phyloP scores from a whole-genome alignment of 2,113 vertebrate genomes.

The Carassius auratus region DNA sequence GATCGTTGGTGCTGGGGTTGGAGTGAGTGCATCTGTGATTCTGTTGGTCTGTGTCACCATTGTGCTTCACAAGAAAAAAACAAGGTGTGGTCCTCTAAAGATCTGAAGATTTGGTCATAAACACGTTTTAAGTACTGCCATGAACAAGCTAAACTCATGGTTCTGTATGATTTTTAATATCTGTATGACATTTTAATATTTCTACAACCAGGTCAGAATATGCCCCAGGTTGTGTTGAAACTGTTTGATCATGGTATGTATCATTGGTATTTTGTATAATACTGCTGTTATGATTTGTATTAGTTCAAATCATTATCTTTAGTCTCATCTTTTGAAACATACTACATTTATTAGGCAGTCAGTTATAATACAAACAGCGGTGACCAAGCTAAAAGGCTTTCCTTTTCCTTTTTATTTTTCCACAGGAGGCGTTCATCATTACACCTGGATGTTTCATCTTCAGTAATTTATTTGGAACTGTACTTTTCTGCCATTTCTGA shows the following conservation, averaged over 20 bases:
- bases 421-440: not conserved
- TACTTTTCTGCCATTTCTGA: not conserved
- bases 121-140: not conserved
- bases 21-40: not conserved
- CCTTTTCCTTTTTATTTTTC: not conserved
- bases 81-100: not conserved
- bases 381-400: not conserved
- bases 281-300: not conserved
- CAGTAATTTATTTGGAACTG: not conserved
- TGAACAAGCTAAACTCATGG: not conserved
- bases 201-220: not conserved
- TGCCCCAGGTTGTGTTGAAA: not conserved
- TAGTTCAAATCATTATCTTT: not conserved
- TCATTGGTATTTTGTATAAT: not conserved
- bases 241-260: not conserved
- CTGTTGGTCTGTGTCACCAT: not conserved
- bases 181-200: too few relatives aligned
- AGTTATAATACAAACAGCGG: not conserved
- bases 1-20: not conserved
- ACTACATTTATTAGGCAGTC: not conserved
- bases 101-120: not conserved
- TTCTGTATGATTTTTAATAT: not conserved
- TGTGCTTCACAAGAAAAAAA: not conserved
- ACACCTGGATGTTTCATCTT: not conserved
- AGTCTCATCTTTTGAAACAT: not conserved